Percentiles rank a stretch among this genome's conserved stretches.
Evolutionary conservation across 2,113 vertebrate genomes (phyloP).

Genomic region (Rostratula benghalensis): DNA sequence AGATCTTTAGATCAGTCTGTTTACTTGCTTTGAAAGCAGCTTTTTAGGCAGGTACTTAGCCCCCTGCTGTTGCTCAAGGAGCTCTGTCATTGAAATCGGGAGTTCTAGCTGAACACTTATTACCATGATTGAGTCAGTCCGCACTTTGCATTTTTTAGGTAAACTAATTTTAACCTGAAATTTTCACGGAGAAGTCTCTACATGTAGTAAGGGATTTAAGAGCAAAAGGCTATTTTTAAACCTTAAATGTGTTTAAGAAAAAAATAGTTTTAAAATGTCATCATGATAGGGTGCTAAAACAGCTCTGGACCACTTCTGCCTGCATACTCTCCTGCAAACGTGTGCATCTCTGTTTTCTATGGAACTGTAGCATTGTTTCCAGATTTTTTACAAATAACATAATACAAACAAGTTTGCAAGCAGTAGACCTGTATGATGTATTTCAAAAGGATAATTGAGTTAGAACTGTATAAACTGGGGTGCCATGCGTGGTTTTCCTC

Average conservation of each 20-base stretch:
- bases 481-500: not conserved
- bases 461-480: rapidly evolving
- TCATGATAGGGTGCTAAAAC: not conserved
- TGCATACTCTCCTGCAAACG: not conserved
- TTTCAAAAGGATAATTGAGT: not conserved
- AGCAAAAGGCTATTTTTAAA: not conserved
- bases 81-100: not conserved
- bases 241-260: not conserved
- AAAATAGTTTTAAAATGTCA: not conserved
- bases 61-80: not conserved
- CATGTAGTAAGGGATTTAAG: not conserved
- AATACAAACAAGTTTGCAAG: not conserved
- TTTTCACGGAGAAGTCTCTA: not conserved
- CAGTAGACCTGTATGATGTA: not conserved
- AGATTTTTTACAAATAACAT: not conserved
- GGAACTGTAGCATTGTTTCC: not conserved
- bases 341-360: not conserved
- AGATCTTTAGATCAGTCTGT: not conserved
- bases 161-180: not conserved
- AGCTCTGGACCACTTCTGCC: not conserved
- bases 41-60: not conserved
- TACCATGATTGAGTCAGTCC: not conserved
- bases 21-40: not conserved
- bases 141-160: not conserved
- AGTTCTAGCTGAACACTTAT: not conserved